phyloP scores from a whole-genome alignment of 2,797 vertebrate genomes.

The Phataginus tetradactyla region DNA sequence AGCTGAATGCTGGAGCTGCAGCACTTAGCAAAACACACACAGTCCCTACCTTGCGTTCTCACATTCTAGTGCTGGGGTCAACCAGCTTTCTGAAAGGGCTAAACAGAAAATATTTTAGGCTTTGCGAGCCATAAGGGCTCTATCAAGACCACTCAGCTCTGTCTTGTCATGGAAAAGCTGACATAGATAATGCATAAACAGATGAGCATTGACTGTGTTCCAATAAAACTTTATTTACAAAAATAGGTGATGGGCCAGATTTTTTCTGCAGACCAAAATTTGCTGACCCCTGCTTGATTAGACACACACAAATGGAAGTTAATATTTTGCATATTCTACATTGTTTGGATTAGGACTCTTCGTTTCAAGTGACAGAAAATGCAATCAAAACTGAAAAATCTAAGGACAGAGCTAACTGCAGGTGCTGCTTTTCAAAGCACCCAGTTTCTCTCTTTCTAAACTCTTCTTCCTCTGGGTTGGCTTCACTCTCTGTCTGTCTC shows the following conservation, averaged over 20 bases:
- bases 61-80: not conserved
- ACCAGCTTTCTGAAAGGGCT: not conserved
- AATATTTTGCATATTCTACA: not conserved
- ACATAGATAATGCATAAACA: not conserved
- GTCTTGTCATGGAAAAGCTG: not conserved
- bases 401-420: not conserved
- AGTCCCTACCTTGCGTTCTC: not conserved
- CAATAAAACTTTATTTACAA: slow-evolving; percentile 46
- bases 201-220: not conserved
- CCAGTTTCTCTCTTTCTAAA: not conserved
- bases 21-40: not conserved
- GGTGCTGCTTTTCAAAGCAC: not conserved
- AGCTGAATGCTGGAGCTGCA: not conserved
- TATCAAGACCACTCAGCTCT: not conserved
- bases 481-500: not conserved
- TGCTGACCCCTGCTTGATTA: not conserved
- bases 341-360: not conserved
- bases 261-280: not conserved
- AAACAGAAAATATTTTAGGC: not conserved
- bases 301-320: not conserved
- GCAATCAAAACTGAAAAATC: not conserved
- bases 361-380: not conserved
- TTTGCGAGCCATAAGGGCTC: not conserved
- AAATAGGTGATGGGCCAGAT: not conserved
- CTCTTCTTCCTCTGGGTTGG: not conserved